These are phyloP conservation scores for Speoplatyrhinus poulsoni DNA, from an alignment of 2,113 vertebrate species.

Conservation along the genomic window DNA sequence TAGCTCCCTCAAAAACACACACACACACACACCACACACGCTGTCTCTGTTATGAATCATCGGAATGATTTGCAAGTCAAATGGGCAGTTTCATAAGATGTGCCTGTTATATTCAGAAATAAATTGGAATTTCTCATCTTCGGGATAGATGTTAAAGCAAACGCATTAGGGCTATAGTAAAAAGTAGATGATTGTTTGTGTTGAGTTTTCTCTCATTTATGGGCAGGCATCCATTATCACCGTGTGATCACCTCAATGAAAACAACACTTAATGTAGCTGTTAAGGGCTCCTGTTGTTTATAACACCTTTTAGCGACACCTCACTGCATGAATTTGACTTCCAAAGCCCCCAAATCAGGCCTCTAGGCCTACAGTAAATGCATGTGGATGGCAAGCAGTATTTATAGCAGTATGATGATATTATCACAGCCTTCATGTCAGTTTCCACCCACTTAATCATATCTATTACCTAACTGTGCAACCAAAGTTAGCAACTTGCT, in stretches of 20 bases:
- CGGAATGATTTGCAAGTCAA: conserved; percentile 70
- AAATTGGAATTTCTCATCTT: conserved; percentile 65
- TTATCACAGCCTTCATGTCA: conserved; percentile 5
- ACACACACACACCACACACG: conserved; percentile 13
- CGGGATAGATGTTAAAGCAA: conserved; percentile 53
- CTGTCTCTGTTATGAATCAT: conserved; percentile 57
- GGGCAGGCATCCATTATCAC: conserved; percentile 55
- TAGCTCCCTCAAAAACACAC: conserved; percentile 29
- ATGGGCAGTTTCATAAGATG: conserved; percentile 60
- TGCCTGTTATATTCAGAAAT: conserved; percentile 62
- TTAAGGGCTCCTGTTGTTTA: conserved; percentile 23
- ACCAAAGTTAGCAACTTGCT: conserved; percentile 24
- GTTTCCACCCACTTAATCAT: conserved; percentile 14
- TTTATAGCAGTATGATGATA: conserved; percentile 28
- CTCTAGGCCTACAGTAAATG: neutral
- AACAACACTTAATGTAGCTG: conserved; percentile 26
- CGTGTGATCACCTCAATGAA: conserved; percentile 50
- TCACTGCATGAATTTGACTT: neutral
- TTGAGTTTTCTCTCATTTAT: conserved; percentile 64
- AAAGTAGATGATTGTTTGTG: conserved; percentile 61
- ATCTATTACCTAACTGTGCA: conserved; percentile 41
- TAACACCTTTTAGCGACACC: conserved; percentile 31
- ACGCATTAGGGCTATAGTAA: conserved; percentile 57
- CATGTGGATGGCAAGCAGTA: neutral
- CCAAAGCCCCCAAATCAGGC: neutral